phyloP scores from a whole-genome alignment of 2,797 vertebrate genomes.

The Enteromius trimaculatus region DNA sequence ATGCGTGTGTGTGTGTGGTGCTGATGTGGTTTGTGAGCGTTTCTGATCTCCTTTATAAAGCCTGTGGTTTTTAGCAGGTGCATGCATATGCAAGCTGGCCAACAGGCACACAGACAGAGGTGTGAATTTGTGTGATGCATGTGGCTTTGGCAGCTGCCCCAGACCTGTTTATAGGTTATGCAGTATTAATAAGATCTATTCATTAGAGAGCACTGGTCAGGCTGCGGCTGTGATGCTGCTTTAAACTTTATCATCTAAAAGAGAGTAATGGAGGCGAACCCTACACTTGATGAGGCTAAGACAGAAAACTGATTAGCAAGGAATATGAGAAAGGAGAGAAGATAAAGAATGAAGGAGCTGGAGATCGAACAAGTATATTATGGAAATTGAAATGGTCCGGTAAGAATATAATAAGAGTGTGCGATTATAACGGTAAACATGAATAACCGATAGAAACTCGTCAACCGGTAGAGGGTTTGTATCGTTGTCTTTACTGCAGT shows the following conservation, averaged over 20 bases:
- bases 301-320: not conserved
- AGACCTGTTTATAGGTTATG: slow-evolving; percentile 43
- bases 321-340: not conserved
- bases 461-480: too few relatives aligned
- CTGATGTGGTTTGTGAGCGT: not conserved
- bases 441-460: too few relatives aligned
- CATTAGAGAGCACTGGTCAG: slow-evolving; percentile 36
- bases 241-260: slow-evolving; percentile 43
- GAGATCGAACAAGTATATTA: not conserved
- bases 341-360: slow-evolving; percentile 2
- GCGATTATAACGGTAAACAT: not conserved
- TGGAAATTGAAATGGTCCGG: not conserved
- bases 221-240: slow-evolving; percentile 29
- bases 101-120: not conserved
- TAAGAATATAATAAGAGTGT: not conserved
- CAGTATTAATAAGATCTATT: slow-evolving; percentile 54
- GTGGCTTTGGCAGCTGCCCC: slow-evolving; percentile 30
- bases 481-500: too few relatives aligned
- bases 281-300: not conserved
- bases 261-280: not conserved
- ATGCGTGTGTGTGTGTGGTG: not conserved
- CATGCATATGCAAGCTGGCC: slow-evolving; percentile 11
- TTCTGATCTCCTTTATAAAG: slow-evolving; percentile 8
- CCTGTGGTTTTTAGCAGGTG: slow-evolving; percentile 31
- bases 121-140: slow-evolving; percentile 15